Base-by-base conservation (phyloP, 2,113 vertebrate species). In the Leuciscus idus region DNA sequence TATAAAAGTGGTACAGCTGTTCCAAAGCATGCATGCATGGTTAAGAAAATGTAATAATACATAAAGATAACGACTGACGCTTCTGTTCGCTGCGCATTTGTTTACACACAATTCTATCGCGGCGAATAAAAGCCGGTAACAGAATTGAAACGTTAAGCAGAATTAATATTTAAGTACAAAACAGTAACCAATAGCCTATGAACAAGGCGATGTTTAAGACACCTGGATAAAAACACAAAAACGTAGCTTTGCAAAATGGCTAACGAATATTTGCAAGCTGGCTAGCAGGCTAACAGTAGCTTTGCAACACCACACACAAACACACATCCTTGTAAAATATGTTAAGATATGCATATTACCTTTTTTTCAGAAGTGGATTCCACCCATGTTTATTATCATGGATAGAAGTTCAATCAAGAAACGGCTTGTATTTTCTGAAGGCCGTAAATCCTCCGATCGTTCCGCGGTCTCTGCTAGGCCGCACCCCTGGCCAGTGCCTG, bases 221-320 rank as follows among this genome's bases (percentile, higher is more conserved):
- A 82, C 39, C 8, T 21, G 46, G 43, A 70, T 50, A 19, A 68
- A 68, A 68, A n/a, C 17, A 82, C 4, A 23, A 39, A 21, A 19
- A 68, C 26, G 30, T 15, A 11, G 79, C 79, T 36, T 21, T 33
- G 46, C 81, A 70, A 82, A 82, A 82, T 33, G 64, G 64, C 62
- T 68, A 82, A 64, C 61, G 59, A 81, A 23, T 43, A 43, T 72
- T 57, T 36, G 62, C 78, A 46, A 62, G 33, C n/a, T 19, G 11
- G 61, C 66, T 73, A 84, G 26, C 68, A 83, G 3, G 68, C 81
- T 73, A 83, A 59, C 82, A 12, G 10, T n/a, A 28, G 68, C 68
- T 43, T 82, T 30, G 26, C 26, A 57, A n/a, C 46, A 30, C 80
- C 52, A 78, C 7, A 43, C 8, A 43, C 4, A 50, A 1, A 10